These are phyloP conservation scores for Cygnus buccinator DNA, from an alignment of 2,113 vertebrate genomes.

Conservation along the genomic window DNA sequence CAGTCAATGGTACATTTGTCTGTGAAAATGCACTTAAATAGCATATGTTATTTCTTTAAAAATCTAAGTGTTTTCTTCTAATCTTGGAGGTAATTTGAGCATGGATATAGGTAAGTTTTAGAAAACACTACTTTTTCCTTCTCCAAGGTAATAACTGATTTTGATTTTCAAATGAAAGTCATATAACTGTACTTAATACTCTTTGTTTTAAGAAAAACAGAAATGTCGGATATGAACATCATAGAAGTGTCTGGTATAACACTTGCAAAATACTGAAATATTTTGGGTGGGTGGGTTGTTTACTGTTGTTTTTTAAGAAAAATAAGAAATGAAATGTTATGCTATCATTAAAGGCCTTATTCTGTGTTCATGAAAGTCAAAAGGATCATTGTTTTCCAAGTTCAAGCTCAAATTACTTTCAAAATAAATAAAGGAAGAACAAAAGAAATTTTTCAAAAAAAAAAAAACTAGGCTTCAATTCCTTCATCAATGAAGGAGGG, in stretches of 20 bases:
- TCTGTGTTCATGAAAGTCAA: neutral
- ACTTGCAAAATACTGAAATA: neutral
- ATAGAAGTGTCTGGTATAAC: neutral
- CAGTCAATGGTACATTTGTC: neutral
- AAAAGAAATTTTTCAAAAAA: neutral
- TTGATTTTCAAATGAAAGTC: slow-evolving; percentile 14
- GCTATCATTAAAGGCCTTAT: neutral
- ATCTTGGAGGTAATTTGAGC: neutral
- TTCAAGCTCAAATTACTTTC: slow-evolving; percentile 12
- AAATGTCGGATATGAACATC: neutral
- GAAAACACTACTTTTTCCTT: neutral
- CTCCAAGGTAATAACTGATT: neutral
- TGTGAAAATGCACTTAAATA: slow-evolving; percentile 27
- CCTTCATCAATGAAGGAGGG: neutral
- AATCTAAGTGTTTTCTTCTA: neutral
- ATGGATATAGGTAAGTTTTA: neutral
- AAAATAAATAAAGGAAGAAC: neutral
- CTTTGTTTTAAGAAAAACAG: neutral
- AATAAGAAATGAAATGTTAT: neutral
- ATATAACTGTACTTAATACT: neutral
- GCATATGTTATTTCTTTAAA: neutral
- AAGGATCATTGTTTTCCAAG: neutral
- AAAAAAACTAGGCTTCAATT: neutral
- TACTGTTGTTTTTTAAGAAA: neutral
- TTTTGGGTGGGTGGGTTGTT: neutral